Conservation (phyloP, 2,113 vertebrate genomes). For the Cyprinodon brontotheroides region DNA sequence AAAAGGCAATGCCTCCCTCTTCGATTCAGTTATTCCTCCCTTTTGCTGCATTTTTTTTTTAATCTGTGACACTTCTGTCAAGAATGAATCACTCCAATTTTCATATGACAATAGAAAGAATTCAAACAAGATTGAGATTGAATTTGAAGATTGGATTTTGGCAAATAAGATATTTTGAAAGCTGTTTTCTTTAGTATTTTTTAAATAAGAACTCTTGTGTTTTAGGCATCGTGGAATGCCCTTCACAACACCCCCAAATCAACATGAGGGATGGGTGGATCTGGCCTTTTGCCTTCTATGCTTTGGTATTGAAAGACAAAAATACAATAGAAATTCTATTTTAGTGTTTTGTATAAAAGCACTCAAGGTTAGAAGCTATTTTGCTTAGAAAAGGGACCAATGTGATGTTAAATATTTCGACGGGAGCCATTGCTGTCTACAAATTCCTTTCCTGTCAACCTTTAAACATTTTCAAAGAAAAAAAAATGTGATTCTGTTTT, state of each 20-base stretch:
- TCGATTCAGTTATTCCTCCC: slow-evolving; percentile 6
- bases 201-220: slow-evolving; percentile 30
- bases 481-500: slow-evolving; percentile 39
- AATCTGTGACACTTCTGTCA: slow-evolving; percentile 9
- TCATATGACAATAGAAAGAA: slow-evolving; percentile 20
- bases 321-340: slow-evolving; percentile 29
- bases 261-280: slow-evolving; percentile 28
- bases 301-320: slow-evolving; percentile 26
- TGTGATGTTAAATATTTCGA: slow-evolving; percentile 48
- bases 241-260: slow-evolving; percentile 41
- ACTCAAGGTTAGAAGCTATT: slow-evolving; percentile 47
- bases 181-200: slow-evolving; percentile 21
- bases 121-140: slow-evolving; percentile 24
- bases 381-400: slow-evolving; percentile 39
- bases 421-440: slow-evolving; percentile 21
- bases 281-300: slow-evolving; percentile 38
- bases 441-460: slow-evolving; percentile 48
- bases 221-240: slow-evolving; percentile 26
- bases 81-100: slow-evolving; percentile 20
- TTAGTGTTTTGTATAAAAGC: slow-evolving; percentile 48
- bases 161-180: slow-evolving; percentile 44
- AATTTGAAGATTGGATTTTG: slow-evolving; percentile 24
- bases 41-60: slow-evolving; percentile 21
- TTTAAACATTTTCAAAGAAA: slow-evolving; percentile 41
- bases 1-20: slow-evolving; percentile 6